Base-by-base conservation (phyloP, 37 sponge, comb jelly and placozoan species). In the Theonella swinhoei region DNA sequence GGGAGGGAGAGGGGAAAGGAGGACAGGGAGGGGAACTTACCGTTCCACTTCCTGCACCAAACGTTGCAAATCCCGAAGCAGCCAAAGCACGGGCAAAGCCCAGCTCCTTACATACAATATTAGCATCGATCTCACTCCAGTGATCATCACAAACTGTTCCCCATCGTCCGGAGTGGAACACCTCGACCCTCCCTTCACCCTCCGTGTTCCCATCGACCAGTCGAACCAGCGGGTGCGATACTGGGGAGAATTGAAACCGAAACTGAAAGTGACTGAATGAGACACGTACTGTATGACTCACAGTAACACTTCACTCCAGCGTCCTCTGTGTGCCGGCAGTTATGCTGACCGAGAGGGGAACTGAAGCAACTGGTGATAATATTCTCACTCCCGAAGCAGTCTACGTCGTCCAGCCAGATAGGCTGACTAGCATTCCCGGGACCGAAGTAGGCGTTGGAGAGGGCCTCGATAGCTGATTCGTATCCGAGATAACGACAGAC, bases 141-240 rank as follows among this genome's bases (percentile, higher is more conserved):
- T 31, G 25, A 54, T 84, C 77, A 64, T 90, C 88, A 78, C 95
- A 94, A 39, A 94, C 62, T 17, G 92, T 85, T 30, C 88, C 88
- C 95, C 95, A 94, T 58, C 26, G 62, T 61, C 88, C 83, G 30
- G 76, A 72, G 78, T 88, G 66, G 80, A 58, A 88, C 14, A 94
- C 64, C 69, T 95, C 92, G 38, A 91, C 87, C 26, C 89, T 64
- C 0, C 92, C 91, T 37, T 83, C 75, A 0, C 42, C 38, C 29
- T 58, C 39, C 29, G 67, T 28, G 34, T 42, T 33, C 0, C 90
- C 89, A 38, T 43, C 67, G 39, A 83, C 80, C 4, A 89, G 72
- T 62, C 89, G 76, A 0, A 88, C 88, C 61, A 35, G 42, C 0
- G 77, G 62, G 39, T 70, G 78, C 0, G 85, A 31, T 30, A 29